phyloP scores from a whole-genome alignment of 2,888 invertebrate genomes.

The Tinea trinotella region DNA sequence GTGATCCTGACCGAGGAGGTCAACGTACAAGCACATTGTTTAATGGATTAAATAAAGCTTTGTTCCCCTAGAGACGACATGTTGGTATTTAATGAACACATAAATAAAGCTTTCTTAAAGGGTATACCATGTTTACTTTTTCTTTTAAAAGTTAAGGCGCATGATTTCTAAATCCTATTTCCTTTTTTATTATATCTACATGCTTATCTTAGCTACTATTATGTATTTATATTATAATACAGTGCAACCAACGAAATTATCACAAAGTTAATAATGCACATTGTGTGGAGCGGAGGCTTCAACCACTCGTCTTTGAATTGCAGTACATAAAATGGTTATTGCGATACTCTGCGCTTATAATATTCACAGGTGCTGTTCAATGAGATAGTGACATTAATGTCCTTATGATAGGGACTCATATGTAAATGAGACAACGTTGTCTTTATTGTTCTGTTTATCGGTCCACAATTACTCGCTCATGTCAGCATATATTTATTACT shows the following conservation, averaged over 20 bases:
- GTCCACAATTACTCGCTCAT: background rate
- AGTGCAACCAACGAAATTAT: no score
- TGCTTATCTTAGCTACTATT: no score
- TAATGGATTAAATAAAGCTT: slow-evolving; percentile 35
- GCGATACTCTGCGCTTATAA: no score
- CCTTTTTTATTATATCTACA: no score
- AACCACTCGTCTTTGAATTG: no score
- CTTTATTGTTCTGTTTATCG: slow-evolving; percentile 10
- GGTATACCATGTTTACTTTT: background rate
- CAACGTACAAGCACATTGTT: slow-evolving; percentile 30
- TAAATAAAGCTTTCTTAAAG: slow-evolving; percentile 6
- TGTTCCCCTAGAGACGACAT: slow-evolving; percentile 31
- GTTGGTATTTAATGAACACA: slow-evolving; percentile 1
- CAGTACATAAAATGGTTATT: no score
- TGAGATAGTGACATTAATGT: background rate
- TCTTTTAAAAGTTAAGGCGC: background rate
- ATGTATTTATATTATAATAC: no score
- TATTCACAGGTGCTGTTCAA: background rate
- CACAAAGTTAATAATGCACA: no score
- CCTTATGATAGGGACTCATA: background rate
- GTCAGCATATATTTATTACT: background rate
- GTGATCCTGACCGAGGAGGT: slow-evolving; percentile 10
- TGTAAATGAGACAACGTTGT: slow-evolving; percentile 2
- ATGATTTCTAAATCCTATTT: no score
- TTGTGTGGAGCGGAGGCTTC: no score